These are phyloP conservation scores for Halcyon smyrnensis DNA, from an alignment of 2,797 vertebrate species.

Conservation along the genomic window DNA sequence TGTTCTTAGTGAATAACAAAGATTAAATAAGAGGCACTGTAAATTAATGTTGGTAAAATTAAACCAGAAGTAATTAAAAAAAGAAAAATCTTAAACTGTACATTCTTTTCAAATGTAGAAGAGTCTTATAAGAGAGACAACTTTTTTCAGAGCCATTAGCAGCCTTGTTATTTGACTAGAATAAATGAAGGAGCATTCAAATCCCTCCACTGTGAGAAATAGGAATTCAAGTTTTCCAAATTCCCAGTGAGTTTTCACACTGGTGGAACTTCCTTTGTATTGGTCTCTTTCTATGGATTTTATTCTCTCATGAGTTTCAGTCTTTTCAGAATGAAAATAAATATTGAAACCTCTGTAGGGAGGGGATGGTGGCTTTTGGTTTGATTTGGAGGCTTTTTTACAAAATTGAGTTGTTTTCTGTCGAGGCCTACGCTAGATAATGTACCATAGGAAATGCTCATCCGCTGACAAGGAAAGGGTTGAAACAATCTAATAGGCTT, in stretches of 20 bases:
- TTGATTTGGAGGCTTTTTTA: neutral
- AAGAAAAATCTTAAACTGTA: neutral
- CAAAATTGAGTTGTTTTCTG: neutral
- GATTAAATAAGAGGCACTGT: neutral
- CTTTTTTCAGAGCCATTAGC: neutral
- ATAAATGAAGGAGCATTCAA: neutral
- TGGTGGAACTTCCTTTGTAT: neutral
- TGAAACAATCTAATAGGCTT: slow-evolving; percentile 21
- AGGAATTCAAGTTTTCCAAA: neutral
- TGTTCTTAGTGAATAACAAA: neutral
- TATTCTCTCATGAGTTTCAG: neutral
- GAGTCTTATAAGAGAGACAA: neutral
- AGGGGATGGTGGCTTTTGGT: neutral
- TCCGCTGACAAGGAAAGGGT: neutral
- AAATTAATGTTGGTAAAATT: neutral
- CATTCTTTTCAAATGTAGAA: neutral
- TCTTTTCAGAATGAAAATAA: neutral
- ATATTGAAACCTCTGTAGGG: neutral
- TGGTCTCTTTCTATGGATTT: neutral
- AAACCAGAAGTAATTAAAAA: neutral
- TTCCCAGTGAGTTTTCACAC: neutral
- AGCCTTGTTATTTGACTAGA: neutral
- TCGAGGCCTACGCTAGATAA: neutral
- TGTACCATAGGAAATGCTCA: neutral
- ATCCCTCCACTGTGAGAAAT: neutral